Evolutionary conservation across 2,113 vertebrate genomes (phyloP), one percentile per base, ranked within the genome.

Genomic region (Halcyon senegalensis): DNA sequence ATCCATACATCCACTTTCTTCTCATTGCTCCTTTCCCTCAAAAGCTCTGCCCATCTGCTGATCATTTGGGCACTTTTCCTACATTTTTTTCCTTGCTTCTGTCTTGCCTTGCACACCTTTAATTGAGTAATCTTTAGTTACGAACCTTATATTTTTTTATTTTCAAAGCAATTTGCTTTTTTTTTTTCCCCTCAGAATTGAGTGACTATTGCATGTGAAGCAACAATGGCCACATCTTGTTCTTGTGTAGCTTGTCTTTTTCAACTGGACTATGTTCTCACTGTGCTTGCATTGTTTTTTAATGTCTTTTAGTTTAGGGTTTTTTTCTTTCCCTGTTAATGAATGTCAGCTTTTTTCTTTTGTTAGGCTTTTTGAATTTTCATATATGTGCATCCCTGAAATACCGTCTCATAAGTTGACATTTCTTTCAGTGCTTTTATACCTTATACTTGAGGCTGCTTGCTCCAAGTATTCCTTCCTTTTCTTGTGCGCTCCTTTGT

Each of bases 231-330:
- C 51, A 72, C 39, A 30, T 43, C 23, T 74, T 43, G 11, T 53
- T 79, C n/a, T 82, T 89, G 24, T 33, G 15, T 35, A 41, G 9
- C 66, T 59, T 68, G 27, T 81, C 4, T 90, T 94, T 94, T 92
- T 87, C 56, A 74, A 37, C 28, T 79, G 82, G 50, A 88, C 67
- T 76, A 4, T 85, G 67, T 55, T 90, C 73, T 55, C 75, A 64
- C 67, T 86, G 37, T 56, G 64, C 68, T 85, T 79, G 44, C 16
- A 18, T 78, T 80, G 23, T 8, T 78, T 89, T 84, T 78, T 87
- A 90, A 84, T 44, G 84, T 15, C 31, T 66, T 75, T 73, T 31
- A 46, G 35, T 35, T 35, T 35, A 35, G 35, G n/a, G 6, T 68
- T 74, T 43, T 39, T 41, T 68, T 67, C 86, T 81, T 48, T 80